These are phyloP conservation scores for Buceros bicornis DNA, from an alignment of 2,797 vertebrate species.

Conservation along the genomic window DNA sequence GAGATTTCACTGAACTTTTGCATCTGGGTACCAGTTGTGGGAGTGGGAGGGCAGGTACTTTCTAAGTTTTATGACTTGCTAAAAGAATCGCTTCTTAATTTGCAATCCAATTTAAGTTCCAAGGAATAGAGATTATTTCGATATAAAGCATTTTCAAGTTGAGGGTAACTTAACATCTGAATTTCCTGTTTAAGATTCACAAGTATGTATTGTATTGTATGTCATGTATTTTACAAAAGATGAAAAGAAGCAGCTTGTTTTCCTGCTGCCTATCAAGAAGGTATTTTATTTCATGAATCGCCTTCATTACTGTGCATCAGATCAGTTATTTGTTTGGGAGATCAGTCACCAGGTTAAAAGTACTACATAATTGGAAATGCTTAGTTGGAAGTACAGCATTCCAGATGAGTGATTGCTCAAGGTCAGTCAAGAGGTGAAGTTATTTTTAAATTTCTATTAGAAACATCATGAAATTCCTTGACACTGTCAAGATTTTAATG, in stretches of 20 bases:
- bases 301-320: neutral
- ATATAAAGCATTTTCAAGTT: neutral
- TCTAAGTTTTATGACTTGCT: neutral
- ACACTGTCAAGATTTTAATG: neutral
- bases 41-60: neutral
- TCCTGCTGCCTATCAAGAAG: neutral
- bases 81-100: neutral
- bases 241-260: neutral
- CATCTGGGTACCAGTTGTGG: neutral
- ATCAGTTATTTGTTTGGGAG: neutral
- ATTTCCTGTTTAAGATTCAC: neutral
- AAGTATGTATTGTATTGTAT: neutral
- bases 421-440: neutral
- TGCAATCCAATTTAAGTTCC: neutral
- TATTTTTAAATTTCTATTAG: neutral
- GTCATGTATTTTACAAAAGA: no score
- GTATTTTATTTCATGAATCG: neutral
- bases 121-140: neutral
- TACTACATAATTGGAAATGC: neutral
- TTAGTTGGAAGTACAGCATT: neutral
- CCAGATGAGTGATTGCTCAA: neutral
- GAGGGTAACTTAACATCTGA: neutral
- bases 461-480: neutral
- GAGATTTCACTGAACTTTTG: neutral
- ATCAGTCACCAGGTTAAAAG: neutral